phyloP scores from a whole-genome alignment of 2,113 vertebrate genomes.

The Hipposideros armiger region DNA sequence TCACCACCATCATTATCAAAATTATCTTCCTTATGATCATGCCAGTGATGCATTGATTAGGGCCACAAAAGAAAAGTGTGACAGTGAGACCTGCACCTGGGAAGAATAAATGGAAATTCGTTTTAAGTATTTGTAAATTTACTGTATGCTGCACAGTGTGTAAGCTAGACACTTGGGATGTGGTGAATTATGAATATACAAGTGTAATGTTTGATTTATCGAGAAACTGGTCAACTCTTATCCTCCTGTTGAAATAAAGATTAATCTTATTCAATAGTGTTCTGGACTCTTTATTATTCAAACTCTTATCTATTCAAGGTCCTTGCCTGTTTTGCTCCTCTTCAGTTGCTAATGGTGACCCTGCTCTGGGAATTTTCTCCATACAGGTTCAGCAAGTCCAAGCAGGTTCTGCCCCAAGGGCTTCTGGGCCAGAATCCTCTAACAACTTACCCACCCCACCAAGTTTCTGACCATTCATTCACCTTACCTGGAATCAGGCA shows the following conservation, averaged over 20 bases:
- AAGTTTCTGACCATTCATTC: slow-evolving; percentile 38
- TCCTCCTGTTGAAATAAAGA: not conserved
- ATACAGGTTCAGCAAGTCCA: slow-evolving; percentile 69
- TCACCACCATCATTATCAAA: not conserved
- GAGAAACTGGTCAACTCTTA: not conserved
- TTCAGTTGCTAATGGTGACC: slow-evolving; percentile 56
- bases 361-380: slow-evolving; percentile 45
- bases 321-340: slow-evolving; percentile 19
- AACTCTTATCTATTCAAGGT: slow-evolving; percentile 45
- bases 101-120: not conserved
- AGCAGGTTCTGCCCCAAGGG: slow-evolving; percentile 56
- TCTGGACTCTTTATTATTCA: slow-evolving; percentile 4
- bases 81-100: not conserved
- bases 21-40: not conserved
- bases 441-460: not conserved
- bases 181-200: not conserved
- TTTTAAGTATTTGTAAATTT: not conserved
- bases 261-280: not conserved
- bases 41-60: not conserved
- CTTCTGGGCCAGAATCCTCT: slow-evolving; percentile 44
- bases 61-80: not conserved
- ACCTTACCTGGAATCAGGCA: not conserved
- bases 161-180: not conserved
- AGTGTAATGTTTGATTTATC: not conserved
- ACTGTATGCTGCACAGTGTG: not conserved